These are phyloP conservation scores for Zenarchopterus dispar DNA, from an alignment of 2,797 vertebrate genomes.

Conservation along the genomic window DNA sequence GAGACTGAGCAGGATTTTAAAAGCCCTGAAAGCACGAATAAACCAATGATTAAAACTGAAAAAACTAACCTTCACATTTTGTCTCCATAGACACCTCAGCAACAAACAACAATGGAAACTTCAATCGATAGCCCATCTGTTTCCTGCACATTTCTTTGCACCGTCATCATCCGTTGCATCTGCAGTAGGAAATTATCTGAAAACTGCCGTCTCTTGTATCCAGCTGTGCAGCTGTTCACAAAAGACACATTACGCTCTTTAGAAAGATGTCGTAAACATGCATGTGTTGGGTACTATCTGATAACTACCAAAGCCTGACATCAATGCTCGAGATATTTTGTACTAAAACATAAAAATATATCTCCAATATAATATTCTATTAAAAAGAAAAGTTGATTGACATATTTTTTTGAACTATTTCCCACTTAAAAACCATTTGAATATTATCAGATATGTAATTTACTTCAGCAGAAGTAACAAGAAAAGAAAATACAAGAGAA, in stretches of 20 bases:
- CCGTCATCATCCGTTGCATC: constrained; percentile 30
- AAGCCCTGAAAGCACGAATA: background rate
- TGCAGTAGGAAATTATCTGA: constrained; percentile 68
- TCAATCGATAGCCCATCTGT: constrained; percentile 47
- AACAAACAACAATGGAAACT: constrained; percentile 54
- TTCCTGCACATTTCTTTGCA: constrained; percentile 51
- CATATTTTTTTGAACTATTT: background rate
- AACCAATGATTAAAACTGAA: background rate
- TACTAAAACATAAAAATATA: background rate
- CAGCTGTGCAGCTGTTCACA: constrained; percentile 65
- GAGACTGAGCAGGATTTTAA: background rate
- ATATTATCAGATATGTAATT: too few relatives aligned
- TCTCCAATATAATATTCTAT: background rate
- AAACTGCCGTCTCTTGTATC: constrained; percentile 75
- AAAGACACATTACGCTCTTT: constrained; percentile 32
- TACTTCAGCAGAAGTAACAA: background rate
- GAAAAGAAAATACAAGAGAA: background rate
- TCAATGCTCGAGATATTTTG: background rate
- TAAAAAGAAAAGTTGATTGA: background rate
- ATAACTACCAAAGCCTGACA: constrained; percentile 7
- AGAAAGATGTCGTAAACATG: constrained; percentile 32
- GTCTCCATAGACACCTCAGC: constrained; percentile 61
- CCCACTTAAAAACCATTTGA: background rate
- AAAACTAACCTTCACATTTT: constrained; percentile 16
- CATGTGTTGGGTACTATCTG: constrained; percentile 4